phyloP scores from a whole-genome alignment of 2,888 invertebrate species.

The Pseudococcus jackbeardsleyi region DNA sequence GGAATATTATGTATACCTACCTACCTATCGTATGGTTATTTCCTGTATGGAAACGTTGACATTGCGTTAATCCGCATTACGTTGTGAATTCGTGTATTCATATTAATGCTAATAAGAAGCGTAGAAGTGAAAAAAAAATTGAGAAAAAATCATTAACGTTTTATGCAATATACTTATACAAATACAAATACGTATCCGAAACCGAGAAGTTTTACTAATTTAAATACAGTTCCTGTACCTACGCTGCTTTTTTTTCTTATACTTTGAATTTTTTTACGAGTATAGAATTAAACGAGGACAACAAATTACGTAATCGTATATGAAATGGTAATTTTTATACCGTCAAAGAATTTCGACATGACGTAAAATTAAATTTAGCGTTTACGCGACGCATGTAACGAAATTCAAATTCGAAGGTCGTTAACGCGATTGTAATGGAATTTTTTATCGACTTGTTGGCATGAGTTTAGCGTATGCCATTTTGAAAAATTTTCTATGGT shows the following conservation, averaged over 20 bases:
- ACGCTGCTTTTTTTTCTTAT: neutral
- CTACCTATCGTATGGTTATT: neutral
- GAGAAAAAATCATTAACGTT: slow-evolving; percentile 20
- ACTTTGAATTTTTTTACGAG: neutral
- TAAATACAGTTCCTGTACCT: slow-evolving; percentile 31
- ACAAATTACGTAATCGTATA: slow-evolving; percentile 40
- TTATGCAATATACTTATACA: neutral
- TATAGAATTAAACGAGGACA: slow-evolving; percentile 17
- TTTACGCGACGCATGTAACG: neutral
- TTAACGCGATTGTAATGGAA: slow-evolving; percentile 18
- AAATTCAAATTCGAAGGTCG: slow-evolving; percentile 54
- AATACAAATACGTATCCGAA: neutral
- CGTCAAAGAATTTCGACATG: slow-evolving; percentile 28
- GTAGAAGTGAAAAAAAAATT: neutral
- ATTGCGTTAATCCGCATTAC: slow-evolving; percentile 40
- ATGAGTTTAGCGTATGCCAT: slow-evolving; percentile 30
- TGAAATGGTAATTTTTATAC: slow-evolving; percentile 27
- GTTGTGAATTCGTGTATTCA: slow-evolving; percentile 11
- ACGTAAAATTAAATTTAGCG: slow-evolving; percentile 44
- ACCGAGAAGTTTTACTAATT: slow-evolving; percentile 5
- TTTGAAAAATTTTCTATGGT: neutral
- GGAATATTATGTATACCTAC: slow-evolving; percentile 15
- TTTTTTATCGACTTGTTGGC: slow-evolving; percentile 31
- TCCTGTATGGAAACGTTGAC: slow-evolving; percentile 50
- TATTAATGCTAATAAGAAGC: neutral